phyloP scores from a whole-genome alignment of 2,888 invertebrate species.

The Pantelozetes paolii region DNA sequence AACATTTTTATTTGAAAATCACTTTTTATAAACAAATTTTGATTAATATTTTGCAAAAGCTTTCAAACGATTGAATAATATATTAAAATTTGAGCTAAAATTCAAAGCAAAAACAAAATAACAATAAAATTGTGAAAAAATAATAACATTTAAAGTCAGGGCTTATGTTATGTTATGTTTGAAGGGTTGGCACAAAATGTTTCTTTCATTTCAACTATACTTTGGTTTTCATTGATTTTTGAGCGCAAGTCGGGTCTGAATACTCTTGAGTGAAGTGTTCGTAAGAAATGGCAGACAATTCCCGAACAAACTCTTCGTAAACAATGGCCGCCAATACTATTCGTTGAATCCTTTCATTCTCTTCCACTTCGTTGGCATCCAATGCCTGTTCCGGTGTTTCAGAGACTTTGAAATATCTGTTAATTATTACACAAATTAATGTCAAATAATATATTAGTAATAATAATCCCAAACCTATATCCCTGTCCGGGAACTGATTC shows the following conservation, averaged over 20 bases:
- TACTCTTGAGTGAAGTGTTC: slow-evolving; percentile 67
- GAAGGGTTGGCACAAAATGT: slow-evolving; percentile 5
- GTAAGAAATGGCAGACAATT: slow-evolving; percentile 86
- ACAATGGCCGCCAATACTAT: slow-evolving; percentile 75
- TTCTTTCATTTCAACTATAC: neutral
- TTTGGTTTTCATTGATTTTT: neutral
- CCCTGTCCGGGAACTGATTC: slow-evolving; percentile 49
- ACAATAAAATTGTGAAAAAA: slow-evolving; percentile 6
- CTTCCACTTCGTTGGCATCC: slow-evolving; percentile 46
- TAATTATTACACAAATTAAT: neutral
- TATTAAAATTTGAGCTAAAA: neutral
- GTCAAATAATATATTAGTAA: neutral
- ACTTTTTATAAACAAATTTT: neutral
- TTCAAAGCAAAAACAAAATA: neutral
- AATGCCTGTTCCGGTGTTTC: neutral
- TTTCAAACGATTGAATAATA: neutral
- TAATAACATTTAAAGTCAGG: neutral
- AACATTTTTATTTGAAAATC: no score
- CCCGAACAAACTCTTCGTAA: slow-evolving; percentile 91
- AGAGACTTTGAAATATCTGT: slow-evolving; percentile 21
- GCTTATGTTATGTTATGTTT: no score
- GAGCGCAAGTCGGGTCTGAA: neutral
- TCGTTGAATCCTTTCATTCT: slow-evolving; percentile 50
- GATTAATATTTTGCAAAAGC: neutral
- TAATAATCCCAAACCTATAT: slow-evolving; percentile 49